These are phyloP conservation scores for Aphrophora alni DNA, from an alignment of 2,888 invertebrate genomes.

Conservation along the genomic window DNA sequence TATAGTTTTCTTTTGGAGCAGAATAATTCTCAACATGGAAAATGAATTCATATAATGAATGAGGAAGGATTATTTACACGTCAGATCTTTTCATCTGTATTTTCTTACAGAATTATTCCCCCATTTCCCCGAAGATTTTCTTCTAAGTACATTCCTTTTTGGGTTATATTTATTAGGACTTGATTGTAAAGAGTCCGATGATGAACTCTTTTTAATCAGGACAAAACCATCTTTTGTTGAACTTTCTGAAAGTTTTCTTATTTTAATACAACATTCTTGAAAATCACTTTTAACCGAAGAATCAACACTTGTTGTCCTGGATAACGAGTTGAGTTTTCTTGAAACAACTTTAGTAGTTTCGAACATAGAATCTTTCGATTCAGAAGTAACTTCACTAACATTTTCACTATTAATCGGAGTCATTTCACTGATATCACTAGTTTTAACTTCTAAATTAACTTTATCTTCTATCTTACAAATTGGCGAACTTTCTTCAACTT, in stretches of 20 bases:
- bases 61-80: constrained; percentile 14
- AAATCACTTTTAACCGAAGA: background rate
- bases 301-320: background rate
- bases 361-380: background rate
- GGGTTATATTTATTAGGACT: background rate
- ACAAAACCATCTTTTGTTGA: background rate
- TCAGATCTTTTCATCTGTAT: constrained; percentile 27
- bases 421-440: background rate
- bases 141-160: background rate
- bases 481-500: constrained; percentile 45
- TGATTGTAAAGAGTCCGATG: background rate
- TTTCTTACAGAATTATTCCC: constrained; percentile 36
- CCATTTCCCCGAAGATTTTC: background rate
- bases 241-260: background rate
- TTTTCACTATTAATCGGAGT: background rate
- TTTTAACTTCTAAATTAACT: background rate
- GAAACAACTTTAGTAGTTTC: background rate
- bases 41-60: background rate
- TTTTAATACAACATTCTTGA: background rate
- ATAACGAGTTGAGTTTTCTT: background rate
- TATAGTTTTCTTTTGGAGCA: background rate
- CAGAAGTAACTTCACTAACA: background rate
- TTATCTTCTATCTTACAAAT: background rate
- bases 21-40: background rate
- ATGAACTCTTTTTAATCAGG: background rate